Conservation (phyloP, 92 coral and sea anemone species). For the Bergia puertoricense region DNA sequence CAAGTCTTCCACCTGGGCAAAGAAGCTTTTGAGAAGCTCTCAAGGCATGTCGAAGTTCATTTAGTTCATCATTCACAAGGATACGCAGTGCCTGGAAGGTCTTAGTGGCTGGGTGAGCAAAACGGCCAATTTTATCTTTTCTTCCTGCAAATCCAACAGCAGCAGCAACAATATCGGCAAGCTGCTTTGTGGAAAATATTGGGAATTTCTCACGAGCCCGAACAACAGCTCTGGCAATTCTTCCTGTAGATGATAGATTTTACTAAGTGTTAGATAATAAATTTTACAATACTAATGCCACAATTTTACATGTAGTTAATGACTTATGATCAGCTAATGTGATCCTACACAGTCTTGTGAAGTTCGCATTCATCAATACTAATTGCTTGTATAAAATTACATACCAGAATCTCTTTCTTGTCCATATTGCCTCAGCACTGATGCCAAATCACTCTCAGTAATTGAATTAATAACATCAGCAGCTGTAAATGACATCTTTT, state of each 20-base stretch:
- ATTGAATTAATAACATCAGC: conserved; percentile 93
- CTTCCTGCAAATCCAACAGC: conserved; percentile 74
- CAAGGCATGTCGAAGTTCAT: conserved; percentile 80
- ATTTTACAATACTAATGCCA: too few relatives aligned
- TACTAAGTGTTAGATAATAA: not conserved
- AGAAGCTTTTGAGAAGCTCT: conserved; percentile 82
- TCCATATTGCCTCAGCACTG: conserved; percentile 83
- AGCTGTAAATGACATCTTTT: conserved; percentile 68
- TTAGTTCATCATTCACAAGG: conserved; percentile 85
- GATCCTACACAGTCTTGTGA: not conserved
- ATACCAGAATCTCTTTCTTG: conserved; percentile 85
- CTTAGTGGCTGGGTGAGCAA: conserved; percentile 87
- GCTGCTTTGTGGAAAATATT: conserved; percentile 73
- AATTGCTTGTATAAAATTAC: not conserved
- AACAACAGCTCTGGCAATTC: conserved; percentile 83
- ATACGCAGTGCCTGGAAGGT: conserved; percentile 88
- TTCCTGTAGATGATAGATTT: conserved; percentile 48
- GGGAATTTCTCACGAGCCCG: conserved; percentile 70
- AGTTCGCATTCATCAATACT: not conserved
- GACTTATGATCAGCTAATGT: too few relatives aligned
- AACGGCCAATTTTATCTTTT: conserved; percentile 71
- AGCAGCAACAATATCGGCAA: conserved; percentile 72
- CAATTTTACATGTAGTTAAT: too few relatives aligned
- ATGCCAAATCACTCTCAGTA: conserved; percentile 70
- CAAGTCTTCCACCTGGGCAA: conserved; percentile 80